Conservation (phyloP, 2,113 vertebrate species). For the Cichladusa arquata region DNA sequence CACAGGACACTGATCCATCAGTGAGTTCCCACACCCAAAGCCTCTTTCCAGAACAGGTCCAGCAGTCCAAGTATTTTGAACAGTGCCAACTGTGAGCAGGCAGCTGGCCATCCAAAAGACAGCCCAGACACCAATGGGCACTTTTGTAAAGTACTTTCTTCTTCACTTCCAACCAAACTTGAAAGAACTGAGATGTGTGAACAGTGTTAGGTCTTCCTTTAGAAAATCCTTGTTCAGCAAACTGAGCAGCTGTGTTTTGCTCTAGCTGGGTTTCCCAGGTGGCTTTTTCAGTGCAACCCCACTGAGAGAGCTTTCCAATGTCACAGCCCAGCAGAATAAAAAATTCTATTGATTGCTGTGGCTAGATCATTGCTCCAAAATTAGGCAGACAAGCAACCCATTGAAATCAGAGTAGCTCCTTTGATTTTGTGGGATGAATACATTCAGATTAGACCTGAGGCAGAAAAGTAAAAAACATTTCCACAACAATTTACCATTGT, state of each 20-base stretch:
- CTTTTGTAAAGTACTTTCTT: neutral
- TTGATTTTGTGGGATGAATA: neutral
- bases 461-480: neutral
- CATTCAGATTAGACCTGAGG: neutral
- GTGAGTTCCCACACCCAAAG: neutral
- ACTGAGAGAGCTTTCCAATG: neutral
- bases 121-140: neutral
- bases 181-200: neutral
- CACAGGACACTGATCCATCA: neutral
- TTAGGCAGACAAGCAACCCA: neutral
- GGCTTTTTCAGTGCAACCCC: neutral
- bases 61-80: neutral
- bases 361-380: neutral
- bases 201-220: rapidly evolving
- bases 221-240: neutral
- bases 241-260: neutral
- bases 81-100: neutral
- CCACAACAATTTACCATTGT: neutral
- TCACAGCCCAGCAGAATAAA: neutral
- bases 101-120: neutral
- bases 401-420: neutral
- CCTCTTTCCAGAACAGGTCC: neutral
- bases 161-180: neutral
- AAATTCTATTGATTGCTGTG: neutral
- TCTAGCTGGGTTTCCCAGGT: neutral